Base-by-base conservation (phyloP, 2,888 invertebrate genomes). In the Ochropacha duplaris region DNA sequence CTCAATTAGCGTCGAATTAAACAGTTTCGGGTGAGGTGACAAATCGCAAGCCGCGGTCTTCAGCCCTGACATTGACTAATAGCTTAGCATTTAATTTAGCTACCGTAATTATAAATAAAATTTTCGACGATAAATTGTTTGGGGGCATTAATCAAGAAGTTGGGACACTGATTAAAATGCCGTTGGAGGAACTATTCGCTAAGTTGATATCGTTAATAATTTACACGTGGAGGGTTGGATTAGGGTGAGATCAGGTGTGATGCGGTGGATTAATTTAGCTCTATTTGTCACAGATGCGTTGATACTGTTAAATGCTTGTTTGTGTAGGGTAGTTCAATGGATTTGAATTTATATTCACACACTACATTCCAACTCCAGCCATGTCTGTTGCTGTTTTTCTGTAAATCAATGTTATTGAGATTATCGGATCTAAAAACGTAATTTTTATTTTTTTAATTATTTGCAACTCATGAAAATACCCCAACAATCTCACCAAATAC, bases 141-240 rank as follows among this genome's bases (percentile, higher is more conserved):
- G 79, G 84, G 87, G 79, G 84, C 92, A 93, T 93, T 93, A 93
- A 93, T 93, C 93, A 93, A 92, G 92, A 93, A 93, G 90, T 93
- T 93, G 87, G 86, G 93, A 93, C 93, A 91, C 92, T 93, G 93
- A 93, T 93, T 93, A 93, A 93, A 93, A 93, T 88, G 86, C 90
- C 88, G 91, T 92, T 91, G 87, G 81, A 78, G 83, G 76, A 93
- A 93, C 93, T 93, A 93, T 93, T 92, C 78, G 84, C 81, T 76
- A 84, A 88, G 87, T 89, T 90, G 87, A 90, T 90, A 89, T 87
- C 86, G 92, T 92, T 90, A 87, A 92, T 92, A 90, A 92, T 92
- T 90, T 86, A 92, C 83, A 85, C 79, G 87, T 79, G 73, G 83
- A 77, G 79, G 82, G 75, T 79, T 73, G 65, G 78, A 73, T 72